Conservation (phyloP, 2,797 vertebrate genomes). For the Enteromius afrohamiltoni region DNA sequence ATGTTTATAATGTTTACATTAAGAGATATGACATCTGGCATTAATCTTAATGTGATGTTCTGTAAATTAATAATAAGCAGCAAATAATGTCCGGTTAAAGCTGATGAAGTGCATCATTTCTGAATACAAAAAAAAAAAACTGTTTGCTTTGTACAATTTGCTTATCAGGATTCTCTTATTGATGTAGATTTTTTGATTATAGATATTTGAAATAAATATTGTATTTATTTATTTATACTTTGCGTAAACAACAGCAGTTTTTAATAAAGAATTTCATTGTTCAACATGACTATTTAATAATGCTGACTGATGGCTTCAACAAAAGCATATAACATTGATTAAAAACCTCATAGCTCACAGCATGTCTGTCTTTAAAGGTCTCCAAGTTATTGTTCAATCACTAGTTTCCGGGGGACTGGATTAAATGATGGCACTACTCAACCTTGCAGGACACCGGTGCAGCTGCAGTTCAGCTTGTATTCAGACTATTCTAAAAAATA, state of each 20-base stretch:
- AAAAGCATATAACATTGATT: neutral
- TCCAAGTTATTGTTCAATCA: neutral
- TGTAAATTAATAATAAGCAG: neutral
- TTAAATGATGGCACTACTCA: neutral
- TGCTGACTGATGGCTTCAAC: neutral
- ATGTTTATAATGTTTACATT: neutral
- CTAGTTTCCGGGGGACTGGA: neutral
- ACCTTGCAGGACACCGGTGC: neutral
- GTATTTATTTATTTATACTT: neutral
- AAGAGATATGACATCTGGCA: neutral
- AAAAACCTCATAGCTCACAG: neutral
- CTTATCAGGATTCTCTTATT: neutral
- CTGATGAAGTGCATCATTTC: neutral
- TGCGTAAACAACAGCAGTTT: neutral
- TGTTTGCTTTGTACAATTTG: neutral
- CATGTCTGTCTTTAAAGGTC: neutral
- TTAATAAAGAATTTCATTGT: neutral
- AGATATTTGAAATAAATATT: too few relatives aligned
- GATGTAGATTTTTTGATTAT: neutral
- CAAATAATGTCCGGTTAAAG: neutral
- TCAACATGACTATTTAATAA: neutral
- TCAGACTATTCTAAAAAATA: conserved; percentile 13
- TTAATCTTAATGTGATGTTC: neutral
- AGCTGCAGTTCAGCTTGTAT: neutral
- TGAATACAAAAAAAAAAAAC: neutral